phyloP scores from a whole-genome alignment of 2,888 invertebrate genomes.

The Ptycholaimellus sp. region DNA sequence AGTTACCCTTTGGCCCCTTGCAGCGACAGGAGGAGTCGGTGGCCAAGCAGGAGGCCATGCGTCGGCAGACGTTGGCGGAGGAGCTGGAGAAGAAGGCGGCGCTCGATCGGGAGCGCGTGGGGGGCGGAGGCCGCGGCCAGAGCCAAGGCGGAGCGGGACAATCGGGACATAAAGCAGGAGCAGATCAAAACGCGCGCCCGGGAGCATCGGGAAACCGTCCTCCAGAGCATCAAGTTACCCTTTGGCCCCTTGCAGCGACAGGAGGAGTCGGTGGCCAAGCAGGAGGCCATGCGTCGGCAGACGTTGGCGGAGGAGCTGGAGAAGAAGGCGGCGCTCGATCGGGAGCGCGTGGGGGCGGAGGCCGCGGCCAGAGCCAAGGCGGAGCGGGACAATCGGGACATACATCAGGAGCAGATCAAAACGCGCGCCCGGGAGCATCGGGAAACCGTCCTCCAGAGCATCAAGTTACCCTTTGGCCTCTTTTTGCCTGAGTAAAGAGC shows the following conservation, averaged over 20 bases:
- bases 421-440: slow-evolving; percentile 61
- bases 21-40: slow-evolving; percentile 87
- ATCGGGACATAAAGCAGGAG: slow-evolving; percentile 76
- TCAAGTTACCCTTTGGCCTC: slow-evolving; percentile 40
- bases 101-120: slow-evolving; percentile 64
- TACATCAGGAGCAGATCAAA: slow-evolving; percentile 73
- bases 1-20: too few species aligned
- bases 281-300: too few species aligned
- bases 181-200: slow-evolving; percentile 57
- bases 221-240: slow-evolving; percentile 95
- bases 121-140: slow-evolving; percentile 68
- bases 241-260: too few species aligned
- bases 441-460: slow-evolving; percentile 81
- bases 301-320: too few species aligned
- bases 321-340: too few species aligned
- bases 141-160: slow-evolving; percentile 49
- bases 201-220: slow-evolving; percentile 73
- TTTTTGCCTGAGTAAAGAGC: too few species aligned
- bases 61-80: slow-evolving; percentile 65
- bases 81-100: slow-evolving; percentile 77
- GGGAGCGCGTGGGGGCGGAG: too few species aligned
- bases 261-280: too few species aligned
- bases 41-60: slow-evolving; percentile 80
- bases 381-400: slow-evolving; percentile 67
- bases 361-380: too few species aligned